Evolutionary conservation across 2,113 vertebrate genomes (phyloP).

Genomic region (Xenotilapia caudafasciata): DNA sequence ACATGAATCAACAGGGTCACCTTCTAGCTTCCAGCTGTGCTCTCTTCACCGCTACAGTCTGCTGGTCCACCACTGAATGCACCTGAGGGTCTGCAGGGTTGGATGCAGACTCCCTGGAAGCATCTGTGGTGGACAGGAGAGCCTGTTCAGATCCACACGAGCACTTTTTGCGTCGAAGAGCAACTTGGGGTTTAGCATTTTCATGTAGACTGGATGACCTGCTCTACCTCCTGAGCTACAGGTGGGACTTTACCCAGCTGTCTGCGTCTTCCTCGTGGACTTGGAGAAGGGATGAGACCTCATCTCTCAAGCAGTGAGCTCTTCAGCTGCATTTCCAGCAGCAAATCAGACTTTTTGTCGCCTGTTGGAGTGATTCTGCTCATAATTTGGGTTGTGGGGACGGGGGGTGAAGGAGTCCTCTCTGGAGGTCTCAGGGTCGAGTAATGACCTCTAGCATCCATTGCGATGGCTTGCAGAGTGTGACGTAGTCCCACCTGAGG

Average conservation of each 20-base stretch:
- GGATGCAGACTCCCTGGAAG: neutral
- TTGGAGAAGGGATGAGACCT: neutral
- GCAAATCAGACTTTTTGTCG: neutral
- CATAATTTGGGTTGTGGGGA: neutral
- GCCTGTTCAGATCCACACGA: neutral
- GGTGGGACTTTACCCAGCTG: neutral
- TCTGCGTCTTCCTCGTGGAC: neutral
- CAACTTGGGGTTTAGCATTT: fast-evolving
- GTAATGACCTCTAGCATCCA: neutral
- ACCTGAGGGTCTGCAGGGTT: neutral
- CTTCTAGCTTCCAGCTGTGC: neutral
- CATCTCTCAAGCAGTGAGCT: neutral
- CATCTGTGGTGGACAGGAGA: neutral
- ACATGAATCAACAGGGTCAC: neutral
- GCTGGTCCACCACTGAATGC: neutral
- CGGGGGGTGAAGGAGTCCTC: neutral
- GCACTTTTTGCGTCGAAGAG: fast-evolving
- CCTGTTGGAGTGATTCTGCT: neutral
- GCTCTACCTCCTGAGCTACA: neutral
- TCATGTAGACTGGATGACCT: neutral
- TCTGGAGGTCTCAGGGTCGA: neutral
- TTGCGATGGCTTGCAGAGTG: neutral
- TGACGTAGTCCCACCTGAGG: neutral
- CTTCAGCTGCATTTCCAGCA: neutral
- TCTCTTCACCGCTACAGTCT: neutral